Evolutionary conservation across 2,113 vertebrate genomes (phyloP).

Genomic region (Zonotrichia leucophrys): DNA sequence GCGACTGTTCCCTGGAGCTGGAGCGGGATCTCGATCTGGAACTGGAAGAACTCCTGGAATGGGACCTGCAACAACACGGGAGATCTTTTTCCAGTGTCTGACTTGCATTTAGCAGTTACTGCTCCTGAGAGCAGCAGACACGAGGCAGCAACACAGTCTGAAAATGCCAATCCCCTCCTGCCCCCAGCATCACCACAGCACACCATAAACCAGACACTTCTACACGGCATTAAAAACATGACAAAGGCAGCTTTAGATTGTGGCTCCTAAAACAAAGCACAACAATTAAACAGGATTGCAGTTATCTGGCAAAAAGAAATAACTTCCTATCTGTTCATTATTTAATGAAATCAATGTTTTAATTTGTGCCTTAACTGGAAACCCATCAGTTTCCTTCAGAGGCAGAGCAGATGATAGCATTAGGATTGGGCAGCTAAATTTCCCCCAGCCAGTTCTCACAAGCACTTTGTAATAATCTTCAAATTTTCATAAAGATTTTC

Average conservation of each 20-base stretch:
- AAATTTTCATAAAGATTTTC: neutral
- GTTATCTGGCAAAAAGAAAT: neutral
- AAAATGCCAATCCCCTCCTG: neutral
- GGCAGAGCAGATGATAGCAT: neutral
- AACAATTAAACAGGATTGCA: neutral
- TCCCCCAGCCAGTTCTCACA: neutral
- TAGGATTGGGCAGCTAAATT: neutral
- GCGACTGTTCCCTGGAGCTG: slow-evolving; percentile 83
- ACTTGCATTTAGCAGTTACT: neutral
- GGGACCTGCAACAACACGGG: slow-evolving; percentile 93
- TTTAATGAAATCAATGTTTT: neutral
- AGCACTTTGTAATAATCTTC: neutral
- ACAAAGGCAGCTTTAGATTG: neutral
- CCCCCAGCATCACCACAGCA: neutral
- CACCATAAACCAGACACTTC: neutral
- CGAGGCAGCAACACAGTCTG: neutral
- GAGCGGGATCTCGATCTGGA: slow-evolving; percentile 96
- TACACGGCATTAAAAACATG: neutral
- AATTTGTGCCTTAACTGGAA: slow-evolving; percentile 7
- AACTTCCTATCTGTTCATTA: neutral
- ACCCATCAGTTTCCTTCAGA: neutral
- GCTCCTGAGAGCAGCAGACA: neutral
- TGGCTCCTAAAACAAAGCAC: neutral
- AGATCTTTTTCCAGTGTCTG: slow-evolving; percentile 68
- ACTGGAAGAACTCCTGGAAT: slow-evolving; percentile 94